A percentile compares a stretch with the other conserved stretches of the same genome.
phyloP scores from a whole-genome alignment of 2,888 invertebrate species.

The Nezara viridula region DNA sequence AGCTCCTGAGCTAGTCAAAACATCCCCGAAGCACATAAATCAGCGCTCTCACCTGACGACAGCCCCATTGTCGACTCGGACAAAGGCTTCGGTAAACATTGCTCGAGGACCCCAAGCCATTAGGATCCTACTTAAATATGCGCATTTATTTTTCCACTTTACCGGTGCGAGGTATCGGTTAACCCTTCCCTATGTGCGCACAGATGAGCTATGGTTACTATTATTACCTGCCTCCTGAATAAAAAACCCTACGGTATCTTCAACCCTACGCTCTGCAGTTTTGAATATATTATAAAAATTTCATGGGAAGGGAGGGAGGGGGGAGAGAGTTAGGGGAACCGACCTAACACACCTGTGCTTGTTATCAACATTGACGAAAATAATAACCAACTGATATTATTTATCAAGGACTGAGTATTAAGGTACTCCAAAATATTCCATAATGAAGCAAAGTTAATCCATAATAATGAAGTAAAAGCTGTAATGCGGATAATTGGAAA shows the following conservation, averaged over 20 bases:
- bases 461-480: no score
- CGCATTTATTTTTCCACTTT: constrained; percentile 30
- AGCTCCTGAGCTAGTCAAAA: constrained; percentile 35
- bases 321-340: not conserved
- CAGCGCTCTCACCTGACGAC: constrained; percentile 57
- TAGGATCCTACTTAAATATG: constrained; percentile 39
- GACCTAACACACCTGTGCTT: not conserved
- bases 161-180: constrained; percentile 42
- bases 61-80: constrained; percentile 28
- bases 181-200: constrained; percentile 4
- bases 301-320: constrained; percentile 19
- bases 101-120: constrained; percentile 35
- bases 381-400: not conserved
- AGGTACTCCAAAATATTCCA: no score
- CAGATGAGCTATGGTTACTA: constrained; percentile 18
- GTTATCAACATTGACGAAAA: not conserved
- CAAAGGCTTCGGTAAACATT: constrained; percentile 56
- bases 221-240: constrained; percentile 41
- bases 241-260: not conserved
- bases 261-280: not conserved
- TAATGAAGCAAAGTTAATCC: no score
- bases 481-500: no score
- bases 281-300: constrained; percentile 48
- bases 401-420: not conserved
- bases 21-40: constrained; percentile 50